These are phyloP conservation scores for Adelognathus sp. DNA, from an alignment of 2,888 invertebrate genomes.

Conservation along the genomic window DNA sequence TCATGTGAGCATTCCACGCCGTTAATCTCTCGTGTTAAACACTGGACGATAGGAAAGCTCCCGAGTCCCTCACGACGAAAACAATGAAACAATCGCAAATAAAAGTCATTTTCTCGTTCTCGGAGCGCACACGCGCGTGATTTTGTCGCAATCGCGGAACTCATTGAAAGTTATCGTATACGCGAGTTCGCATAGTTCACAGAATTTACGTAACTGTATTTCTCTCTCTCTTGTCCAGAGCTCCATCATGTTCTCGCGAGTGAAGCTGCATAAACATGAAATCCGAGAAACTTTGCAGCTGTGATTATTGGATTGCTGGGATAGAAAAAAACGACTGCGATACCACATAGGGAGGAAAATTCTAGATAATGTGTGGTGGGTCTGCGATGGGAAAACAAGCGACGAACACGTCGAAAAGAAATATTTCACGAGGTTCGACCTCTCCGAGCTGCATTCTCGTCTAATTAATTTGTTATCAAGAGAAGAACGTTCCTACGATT, in stretches of 20 bases:
- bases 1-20: background rate
- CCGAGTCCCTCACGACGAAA: background rate
- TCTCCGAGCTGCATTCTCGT: background rate
- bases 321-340: background rate
- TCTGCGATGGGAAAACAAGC: conserved; percentile 16
- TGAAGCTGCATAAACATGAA: background rate
- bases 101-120: background rate
- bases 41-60: background rate
- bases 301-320: background rate
- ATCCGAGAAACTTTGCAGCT: background rate
- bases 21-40: background rate
- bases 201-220: conserved; percentile 11
- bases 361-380: background rate
- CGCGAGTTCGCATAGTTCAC: background rate
- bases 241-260: background rate
- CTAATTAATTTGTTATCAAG: conserved; percentile 57
- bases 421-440: conserved; percentile 13
- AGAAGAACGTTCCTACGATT: background rate
- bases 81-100: background rate
- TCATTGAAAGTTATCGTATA: conserved; percentile 2
- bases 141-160: background rate
- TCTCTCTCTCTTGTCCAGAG: background rate
- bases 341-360: conserved; percentile 19
- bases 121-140: background rate
- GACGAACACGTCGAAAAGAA: conserved; percentile 3